A percentile compares a stretch with the other conserved stretches of the same genome.
Evolutionary conservation across 2,113 vertebrate genomes (phyloP).

Genomic region (Ariopsis seemanni): DNA sequence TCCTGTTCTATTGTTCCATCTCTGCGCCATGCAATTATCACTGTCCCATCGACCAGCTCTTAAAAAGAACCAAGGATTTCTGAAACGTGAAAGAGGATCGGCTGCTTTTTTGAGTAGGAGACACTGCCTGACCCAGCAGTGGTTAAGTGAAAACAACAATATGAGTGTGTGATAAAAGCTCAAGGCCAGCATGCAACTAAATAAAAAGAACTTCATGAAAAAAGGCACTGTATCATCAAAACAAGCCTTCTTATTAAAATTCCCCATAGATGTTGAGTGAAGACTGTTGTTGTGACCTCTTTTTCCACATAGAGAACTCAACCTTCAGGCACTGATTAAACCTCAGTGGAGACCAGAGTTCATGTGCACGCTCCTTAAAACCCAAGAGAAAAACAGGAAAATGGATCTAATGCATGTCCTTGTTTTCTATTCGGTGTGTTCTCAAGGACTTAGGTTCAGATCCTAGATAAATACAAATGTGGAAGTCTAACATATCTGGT

Average conservation of each 20-base stretch:
- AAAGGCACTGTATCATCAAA: slow-evolving; percentile 44
- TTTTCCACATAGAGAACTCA: slow-evolving; percentile 14
- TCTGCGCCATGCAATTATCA: slow-evolving; percentile 44
- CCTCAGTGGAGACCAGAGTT: slow-evolving; percentile 31
- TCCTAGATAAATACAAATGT: slow-evolving; percentile 15
- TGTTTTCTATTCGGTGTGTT: background rate
- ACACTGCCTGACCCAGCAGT: slow-evolving; percentile 33
- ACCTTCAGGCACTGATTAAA: slow-evolving; percentile 48
- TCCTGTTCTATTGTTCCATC: slow-evolving; percentile 36
- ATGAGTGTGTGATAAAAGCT: slow-evolving; percentile 46
- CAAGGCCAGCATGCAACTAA: slow-evolving; percentile 32
- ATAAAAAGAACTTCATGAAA: slow-evolving; percentile 18
- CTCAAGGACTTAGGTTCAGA: background rate
- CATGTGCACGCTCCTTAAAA: slow-evolving; percentile 36
- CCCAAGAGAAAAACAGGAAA: background rate
- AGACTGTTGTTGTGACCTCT: slow-evolving; percentile 40
- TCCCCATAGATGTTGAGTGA: slow-evolving; percentile 39
- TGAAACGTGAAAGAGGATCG: slow-evolving; percentile 15
- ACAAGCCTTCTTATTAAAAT: slow-evolving; percentile 51
- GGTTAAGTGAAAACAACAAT: slow-evolving; percentile 38
- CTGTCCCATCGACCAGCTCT: slow-evolving; percentile 43
- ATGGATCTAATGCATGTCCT: slow-evolving; percentile 9
- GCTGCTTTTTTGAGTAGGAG: slow-evolving; percentile 19
- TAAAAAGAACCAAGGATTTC: slow-evolving; percentile 40
- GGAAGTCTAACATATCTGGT: slow-evolving; percentile 20